Percentiles rank a stretch among this genome's conserved stretches.
Evolutionary conservation across 2,888 invertebrate genomes (phyloP).

Genomic region (Dicranocentrus wangi): DNA sequence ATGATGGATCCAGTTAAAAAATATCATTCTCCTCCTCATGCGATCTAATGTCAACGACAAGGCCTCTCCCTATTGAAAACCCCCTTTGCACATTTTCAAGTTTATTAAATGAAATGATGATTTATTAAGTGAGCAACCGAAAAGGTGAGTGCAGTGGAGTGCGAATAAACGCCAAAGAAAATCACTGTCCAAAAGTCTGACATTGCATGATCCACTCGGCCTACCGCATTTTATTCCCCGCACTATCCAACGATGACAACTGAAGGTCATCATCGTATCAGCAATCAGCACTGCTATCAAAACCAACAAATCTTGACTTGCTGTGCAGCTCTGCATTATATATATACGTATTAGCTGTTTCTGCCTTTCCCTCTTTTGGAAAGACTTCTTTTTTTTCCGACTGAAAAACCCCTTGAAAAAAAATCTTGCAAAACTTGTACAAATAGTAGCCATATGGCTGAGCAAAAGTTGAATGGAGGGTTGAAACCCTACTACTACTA

Average conservation of each 20-base stretch:
- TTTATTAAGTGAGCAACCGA: not conserved
- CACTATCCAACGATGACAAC: constrained; percentile 42
- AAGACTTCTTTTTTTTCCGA: constrained; percentile 1
- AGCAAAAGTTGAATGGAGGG: not conserved
- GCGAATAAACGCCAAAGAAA: constrained; percentile 55
- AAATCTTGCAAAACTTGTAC: constrained; percentile 3
- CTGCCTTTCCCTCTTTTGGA: constrained; percentile 21
- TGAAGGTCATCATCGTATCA: constrained; percentile 50
- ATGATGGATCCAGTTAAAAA: not conserved
- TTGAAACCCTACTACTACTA: too few relatives aligned
- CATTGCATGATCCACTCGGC: constrained; percentile 45
- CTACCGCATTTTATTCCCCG: constrained; percentile 55
- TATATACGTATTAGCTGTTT: not conserved
- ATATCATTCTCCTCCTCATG: not conserved
- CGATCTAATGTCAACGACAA: not conserved
- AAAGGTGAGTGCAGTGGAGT: constrained; percentile 19
- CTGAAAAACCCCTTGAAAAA: not conserved
- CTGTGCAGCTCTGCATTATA: not conserved
- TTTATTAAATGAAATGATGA: constrained; percentile 20
- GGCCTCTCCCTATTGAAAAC: not conserved
- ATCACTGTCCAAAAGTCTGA: constrained; percentile 51
- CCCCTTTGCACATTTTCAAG: not conserved
- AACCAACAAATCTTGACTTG: constrained; percentile 20
- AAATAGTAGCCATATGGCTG: not conserved
- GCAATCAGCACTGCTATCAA: constrained; percentile 22